phyloP scores from a whole-genome alignment of 2,113 vertebrate species.

The Cheirogaleus medius region DNA sequence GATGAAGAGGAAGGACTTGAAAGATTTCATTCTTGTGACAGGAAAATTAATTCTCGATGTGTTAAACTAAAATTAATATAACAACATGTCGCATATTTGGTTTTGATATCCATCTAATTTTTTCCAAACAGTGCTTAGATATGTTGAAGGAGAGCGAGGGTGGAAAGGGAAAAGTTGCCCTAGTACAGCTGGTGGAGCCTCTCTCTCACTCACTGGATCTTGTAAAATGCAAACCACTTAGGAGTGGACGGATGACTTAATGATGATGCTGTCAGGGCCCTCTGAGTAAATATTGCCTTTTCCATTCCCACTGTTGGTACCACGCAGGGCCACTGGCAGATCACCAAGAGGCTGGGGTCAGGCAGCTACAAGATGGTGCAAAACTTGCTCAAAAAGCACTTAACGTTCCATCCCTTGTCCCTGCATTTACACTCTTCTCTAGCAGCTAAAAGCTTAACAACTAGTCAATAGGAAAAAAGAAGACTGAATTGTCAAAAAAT shows the following conservation, averaged over 20 bases:
- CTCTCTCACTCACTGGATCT: background rate
- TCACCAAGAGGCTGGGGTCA: background rate
- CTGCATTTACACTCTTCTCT: background rate
- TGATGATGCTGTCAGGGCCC: constrained; percentile 18
- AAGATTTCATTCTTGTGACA: constrained; percentile 2
- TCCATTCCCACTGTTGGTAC: background rate
- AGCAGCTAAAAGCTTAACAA: background rate
- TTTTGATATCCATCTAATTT: background rate
- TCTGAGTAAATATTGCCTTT: constrained; percentile 63
- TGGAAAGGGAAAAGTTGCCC: background rate
- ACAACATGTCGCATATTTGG: background rate
- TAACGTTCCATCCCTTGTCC: background rate
- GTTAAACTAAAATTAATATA: background rate
- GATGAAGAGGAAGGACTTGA: background rate
- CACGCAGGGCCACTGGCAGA: background rate
- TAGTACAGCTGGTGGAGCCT: background rate
- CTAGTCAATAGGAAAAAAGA: background rate
- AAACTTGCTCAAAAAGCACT: background rate
- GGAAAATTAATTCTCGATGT: constrained; percentile 34
- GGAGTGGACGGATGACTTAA: constrained; percentile 39
- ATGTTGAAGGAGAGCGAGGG: background rate
- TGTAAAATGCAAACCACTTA: constrained; percentile 56
- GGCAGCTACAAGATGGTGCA: background rate
- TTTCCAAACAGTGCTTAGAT: constrained; percentile 14
- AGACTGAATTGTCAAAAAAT: background rate